These are phyloP conservation scores for Pygocentrus nattereri DNA, from an alignment of 2,797 vertebrate species.

Conservation along the genomic window DNA sequence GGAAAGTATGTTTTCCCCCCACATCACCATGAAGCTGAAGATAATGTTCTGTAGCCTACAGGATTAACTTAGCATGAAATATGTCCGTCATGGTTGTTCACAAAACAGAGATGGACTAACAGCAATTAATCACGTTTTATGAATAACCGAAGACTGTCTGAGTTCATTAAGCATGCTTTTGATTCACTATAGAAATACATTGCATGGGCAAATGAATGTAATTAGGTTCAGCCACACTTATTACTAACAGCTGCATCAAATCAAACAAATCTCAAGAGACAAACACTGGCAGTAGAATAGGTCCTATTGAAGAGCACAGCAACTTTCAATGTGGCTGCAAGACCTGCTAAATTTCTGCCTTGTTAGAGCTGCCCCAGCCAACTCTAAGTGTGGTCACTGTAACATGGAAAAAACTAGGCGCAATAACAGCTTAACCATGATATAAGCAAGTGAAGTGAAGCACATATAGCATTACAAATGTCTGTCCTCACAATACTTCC, in stretches of 20 bases:
- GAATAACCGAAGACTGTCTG: not conserved
- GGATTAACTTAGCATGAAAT: not conserved
- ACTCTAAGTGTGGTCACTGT: not conserved
- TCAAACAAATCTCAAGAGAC: not conserved
- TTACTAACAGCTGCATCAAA: not conserved
- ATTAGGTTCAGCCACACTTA: not conserved
- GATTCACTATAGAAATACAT: not conserved
- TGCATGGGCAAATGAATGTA: not conserved
- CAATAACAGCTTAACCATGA: too few relatives aligned
- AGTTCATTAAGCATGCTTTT: not conserved
- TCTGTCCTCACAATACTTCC: too few relatives aligned
- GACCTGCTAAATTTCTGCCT: not conserved
- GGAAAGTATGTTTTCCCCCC: not conserved
- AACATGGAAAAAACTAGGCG: not conserved
- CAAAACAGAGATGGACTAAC: not conserved
- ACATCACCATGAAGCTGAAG: not conserved
- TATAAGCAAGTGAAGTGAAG: too few relatives aligned
- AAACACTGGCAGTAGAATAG: not conserved
- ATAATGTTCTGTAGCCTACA: conserved; percentile 2
- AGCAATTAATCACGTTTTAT: not conserved
- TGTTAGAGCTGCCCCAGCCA: not conserved
- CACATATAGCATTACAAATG: too few relatives aligned
- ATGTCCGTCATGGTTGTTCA: not conserved
- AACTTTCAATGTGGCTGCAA: not conserved
- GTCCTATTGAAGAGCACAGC: not conserved